Conservation (phyloP, 1,140 invertebrate species). For the Cydia strobilella region DNA sequence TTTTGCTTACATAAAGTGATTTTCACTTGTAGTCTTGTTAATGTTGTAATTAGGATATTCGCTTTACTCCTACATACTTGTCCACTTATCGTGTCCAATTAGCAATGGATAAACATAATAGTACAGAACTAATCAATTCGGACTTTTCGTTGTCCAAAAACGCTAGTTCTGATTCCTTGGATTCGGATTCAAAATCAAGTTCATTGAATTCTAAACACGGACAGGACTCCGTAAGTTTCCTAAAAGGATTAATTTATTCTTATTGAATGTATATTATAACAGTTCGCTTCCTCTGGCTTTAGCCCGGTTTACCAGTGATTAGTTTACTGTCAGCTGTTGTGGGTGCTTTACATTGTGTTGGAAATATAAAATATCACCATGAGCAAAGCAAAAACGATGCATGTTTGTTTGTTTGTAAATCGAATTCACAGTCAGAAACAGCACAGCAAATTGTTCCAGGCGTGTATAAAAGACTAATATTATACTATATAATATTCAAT, state of each 20-base stretch:
- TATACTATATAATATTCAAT: not conserved
- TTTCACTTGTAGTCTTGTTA: conserved; percentile 15
- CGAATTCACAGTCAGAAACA: conserved; percentile 60
- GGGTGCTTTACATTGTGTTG: conserved; percentile 28
- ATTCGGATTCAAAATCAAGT: conserved; percentile 89
- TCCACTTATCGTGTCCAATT: not conserved
- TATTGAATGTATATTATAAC: conserved; percentile 64
- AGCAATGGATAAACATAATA: conserved; percentile 76
- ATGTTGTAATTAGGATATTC: conserved; percentile 4
- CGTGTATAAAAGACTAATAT: conserved; percentile 38
- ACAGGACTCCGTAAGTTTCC: conserved; percentile 86
- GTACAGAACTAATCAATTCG: conserved; percentile 75
- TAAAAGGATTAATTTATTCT: conserved; percentile 81
- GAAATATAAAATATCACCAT: conserved; percentile 39
- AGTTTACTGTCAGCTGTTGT: conserved; percentile 33
- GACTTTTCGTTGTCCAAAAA: conserved; percentile 79
- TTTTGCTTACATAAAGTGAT: not conserved
- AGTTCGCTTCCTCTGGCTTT: conserved; percentile 61
- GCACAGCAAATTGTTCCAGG: conserved; percentile 48
- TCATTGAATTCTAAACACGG: conserved; percentile 90
- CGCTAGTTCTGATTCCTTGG: conserved; percentile 88
- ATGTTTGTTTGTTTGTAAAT: conserved; percentile 71
- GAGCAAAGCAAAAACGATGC: conserved; percentile 59
- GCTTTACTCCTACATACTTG: not conserved
- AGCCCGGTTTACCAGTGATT: conserved; percentile 37